Evolutionary conservation across 2,888 invertebrate species (phyloP).

Genomic region (Patella caerulea): DNA sequence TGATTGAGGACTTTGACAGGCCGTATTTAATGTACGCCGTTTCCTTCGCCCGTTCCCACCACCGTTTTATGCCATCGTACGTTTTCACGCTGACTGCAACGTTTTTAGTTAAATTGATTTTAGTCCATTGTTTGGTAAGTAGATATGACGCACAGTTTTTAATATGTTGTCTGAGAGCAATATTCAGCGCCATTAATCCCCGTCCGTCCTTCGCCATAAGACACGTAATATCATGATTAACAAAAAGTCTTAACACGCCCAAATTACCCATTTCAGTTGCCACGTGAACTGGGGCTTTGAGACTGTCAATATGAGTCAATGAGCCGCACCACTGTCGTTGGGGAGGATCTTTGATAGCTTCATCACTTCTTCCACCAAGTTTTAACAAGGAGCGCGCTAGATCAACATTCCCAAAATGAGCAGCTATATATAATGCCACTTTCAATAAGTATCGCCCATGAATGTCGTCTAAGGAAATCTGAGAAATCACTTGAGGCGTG

Average conservation of each 20-base stretch:
- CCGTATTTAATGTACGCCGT: conserved; percentile 59
- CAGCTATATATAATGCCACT: conserved; percentile 67
- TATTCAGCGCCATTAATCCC: conserved; percentile 64
- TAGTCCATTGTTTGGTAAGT: conserved; percentile 70
- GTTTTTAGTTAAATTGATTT: conserved; percentile 59
- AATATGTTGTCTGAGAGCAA: conserved; percentile 64
- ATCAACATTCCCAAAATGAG: conserved; percentile 69
- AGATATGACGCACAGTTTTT: conserved; percentile 69
- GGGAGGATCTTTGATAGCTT: conserved; percentile 68
- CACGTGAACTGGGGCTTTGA: conserved; percentile 66
- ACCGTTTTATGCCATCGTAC: conserved; percentile 61
- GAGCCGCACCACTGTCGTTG: conserved; percentile 62
- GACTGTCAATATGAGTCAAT: conserved; percentile 61
- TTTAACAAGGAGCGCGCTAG: conserved; percentile 60
- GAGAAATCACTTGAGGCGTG: conserved; percentile 62
- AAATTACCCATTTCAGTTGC: conserved; percentile 67
- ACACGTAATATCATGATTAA: conserved; percentile 64
- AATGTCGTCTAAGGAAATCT: conserved; percentile 60
- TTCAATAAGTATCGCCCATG: conserved; percentile 66
- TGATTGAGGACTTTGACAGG: conserved; percentile 60
- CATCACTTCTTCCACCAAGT: conserved; percentile 64
- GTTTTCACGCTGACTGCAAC: conserved; percentile 53
- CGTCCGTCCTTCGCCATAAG: conserved; percentile 67
- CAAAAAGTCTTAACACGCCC: conserved; percentile 65
- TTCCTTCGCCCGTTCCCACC: conserved; percentile 67